A percentile compares a stretch with the other conserved stretches of the same genome.
These are phyloP conservation scores for Paracentrotus lividus DNA, from an alignment of 53 echinoderm and acorn worm species.

Conservation along the genomic window DNA sequence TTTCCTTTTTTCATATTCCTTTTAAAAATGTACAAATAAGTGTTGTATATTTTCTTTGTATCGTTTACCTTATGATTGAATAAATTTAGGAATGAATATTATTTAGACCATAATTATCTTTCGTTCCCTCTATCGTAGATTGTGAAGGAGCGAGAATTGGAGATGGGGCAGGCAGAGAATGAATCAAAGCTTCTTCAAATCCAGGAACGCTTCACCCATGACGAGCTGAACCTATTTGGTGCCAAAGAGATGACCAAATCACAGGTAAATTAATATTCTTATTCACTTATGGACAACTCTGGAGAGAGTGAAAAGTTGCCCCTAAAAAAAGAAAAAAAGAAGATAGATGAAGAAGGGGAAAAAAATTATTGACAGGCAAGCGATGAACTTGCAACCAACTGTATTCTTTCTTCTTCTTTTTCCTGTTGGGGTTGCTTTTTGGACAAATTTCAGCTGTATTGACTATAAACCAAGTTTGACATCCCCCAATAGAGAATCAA, in stretches of 20 bases:
- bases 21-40: neutral
- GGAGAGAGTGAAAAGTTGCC: no score
- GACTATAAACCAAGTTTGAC: no score
- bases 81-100: neutral
- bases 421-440: no score
- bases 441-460: no score
- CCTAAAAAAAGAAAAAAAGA: no score
- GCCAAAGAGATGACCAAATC: constrained; percentile 76
- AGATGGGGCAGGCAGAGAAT: constrained; percentile 86
- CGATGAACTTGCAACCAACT: no score
- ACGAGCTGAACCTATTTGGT: constrained; percentile 87
- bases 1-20: no score
- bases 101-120: neutral
- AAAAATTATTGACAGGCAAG: no score
- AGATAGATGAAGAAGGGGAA: no score
- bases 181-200: constrained; percentile 89
- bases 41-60: neutral
- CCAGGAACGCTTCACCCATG: constrained; percentile 94
- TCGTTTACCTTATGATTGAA: neutral
- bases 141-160: constrained; percentile 94
- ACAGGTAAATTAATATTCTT: constrained; percentile 74
- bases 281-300: no score
- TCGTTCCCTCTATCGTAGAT: constrained; percentile 76
- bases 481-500: no score
- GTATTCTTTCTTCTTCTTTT: no score